phyloP scores from a whole-genome alignment of 2,888 invertebrate species.

The Carabus problematicus region DNA sequence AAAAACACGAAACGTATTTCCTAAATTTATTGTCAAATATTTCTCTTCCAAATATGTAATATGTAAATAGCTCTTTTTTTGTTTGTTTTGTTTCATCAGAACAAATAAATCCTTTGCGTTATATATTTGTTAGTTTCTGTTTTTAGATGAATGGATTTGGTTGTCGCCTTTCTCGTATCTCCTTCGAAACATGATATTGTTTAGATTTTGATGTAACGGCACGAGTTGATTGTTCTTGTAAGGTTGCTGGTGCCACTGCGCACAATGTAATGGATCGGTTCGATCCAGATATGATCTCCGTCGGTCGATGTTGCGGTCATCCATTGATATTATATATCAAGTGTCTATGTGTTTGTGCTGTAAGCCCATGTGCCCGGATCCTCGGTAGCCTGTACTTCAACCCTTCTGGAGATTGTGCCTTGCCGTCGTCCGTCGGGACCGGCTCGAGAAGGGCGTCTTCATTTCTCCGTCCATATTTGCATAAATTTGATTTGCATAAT shows the following conservation, averaged over 20 bases:
- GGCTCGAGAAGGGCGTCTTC: constrained; percentile 25
- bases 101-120: neutral
- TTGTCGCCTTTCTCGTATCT: neutral
- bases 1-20: no score
- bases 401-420: constrained; percentile 22
- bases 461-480: constrained; percentile 37
- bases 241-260: neutral
- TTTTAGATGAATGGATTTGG: neutral
- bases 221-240: constrained; percentile 5
- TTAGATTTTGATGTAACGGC: no score
- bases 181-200: neutral
- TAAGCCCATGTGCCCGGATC: constrained; percentile 1
- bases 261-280: constrained; percentile 23
- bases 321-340: constrained; percentile 36
- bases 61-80: no score
- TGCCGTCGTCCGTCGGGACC: constrained; percentile 20
- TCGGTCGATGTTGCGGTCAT: constrained; percentile 29
- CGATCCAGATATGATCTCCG: constrained; percentile 25
- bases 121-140: neutral
- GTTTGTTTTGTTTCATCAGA: no score
- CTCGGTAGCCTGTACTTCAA: constrained; percentile 6
- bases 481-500: constrained; percentile 43
- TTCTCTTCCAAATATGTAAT: no score
- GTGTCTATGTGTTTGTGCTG: constrained; percentile 15
- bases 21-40: no score